phyloP scores from a whole-genome alignment of 2,797 vertebrate genomes.

The Pangasius macronema region DNA sequence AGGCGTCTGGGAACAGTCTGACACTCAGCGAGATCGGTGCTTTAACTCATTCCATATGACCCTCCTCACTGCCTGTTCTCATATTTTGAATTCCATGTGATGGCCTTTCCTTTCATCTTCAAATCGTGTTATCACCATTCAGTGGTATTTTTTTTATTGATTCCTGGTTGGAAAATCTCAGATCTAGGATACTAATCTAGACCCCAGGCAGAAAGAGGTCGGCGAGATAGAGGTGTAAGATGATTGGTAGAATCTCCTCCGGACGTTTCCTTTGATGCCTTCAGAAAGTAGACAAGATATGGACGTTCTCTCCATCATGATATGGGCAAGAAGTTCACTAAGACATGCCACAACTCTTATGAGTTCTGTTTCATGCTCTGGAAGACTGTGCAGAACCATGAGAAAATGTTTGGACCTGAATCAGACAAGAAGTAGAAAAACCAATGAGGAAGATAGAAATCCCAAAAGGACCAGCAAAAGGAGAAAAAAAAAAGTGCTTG shows the following conservation, averaged over 20 bases:
- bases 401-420: conserved; percentile 24
- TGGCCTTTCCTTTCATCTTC: conserved; percentile 39
- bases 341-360: conserved; percentile 23
- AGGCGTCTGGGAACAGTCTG: conserved; percentile 61
- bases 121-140: conserved; percentile 42
- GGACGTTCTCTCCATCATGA: conserved; percentile 3
- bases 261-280: conserved; percentile 39
- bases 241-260: conserved; percentile 36
- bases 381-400: conserved; percentile 55
- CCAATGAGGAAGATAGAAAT: conserved; percentile 18
- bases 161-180: conserved; percentile 18
- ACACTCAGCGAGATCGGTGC: conserved; percentile 65
- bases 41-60: conserved; percentile 76
- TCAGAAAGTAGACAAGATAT: conserved; percentile 23
- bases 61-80: conserved; percentile 58
- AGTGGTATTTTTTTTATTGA: conserved; percentile 21
- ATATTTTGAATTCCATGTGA: conserved; percentile 48
- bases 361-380: conserved; percentile 55
- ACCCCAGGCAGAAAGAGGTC: conserved; percentile 30
- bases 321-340: conserved; percentile 7
- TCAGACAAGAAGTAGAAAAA: conserved; percentile 53
- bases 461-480: conserved; percentile 7
- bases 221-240: conserved; percentile 24
- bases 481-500: conserved; percentile 55
- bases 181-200: conserved; percentile 48